Evolutionary conservation across 2,888 invertebrate genomes (phyloP), one percentile per base, ranked within the genome.

Genomic region (Cenopis cana): DNA sequence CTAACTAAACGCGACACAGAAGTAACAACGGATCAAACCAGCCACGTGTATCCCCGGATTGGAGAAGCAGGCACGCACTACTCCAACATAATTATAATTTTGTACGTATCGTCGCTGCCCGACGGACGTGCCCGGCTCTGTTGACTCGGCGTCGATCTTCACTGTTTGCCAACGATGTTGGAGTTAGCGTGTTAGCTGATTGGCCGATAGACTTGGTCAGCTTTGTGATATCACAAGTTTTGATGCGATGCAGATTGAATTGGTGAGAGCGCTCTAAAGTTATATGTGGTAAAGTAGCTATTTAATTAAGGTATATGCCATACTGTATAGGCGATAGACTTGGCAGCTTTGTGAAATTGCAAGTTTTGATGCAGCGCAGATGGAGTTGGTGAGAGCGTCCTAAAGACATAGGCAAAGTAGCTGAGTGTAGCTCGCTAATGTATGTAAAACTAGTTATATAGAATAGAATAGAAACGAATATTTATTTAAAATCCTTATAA

Each of bases 121-220:
- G 24, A 38, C 57, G 65, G 65, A 70, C 70, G 70, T 66, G 57
- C 38, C 64, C 20, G 46, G 50, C 20, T 46, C 20, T 70, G 59
- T 65, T 70, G 70, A 70, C 65, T 66, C 80, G 81, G 80, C 83
- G 85, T 83, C 84, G 82, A 85, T 84, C 84, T 81, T 82, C 74
- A 71, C 73, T 91, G 88, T 90, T 90, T 91, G 88, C 73, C 79
- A 82, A 79, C 85, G 83, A 85, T 90, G 88, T 89, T 89, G 65
- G 69, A 70, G 69, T 70, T 70, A 59, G 65, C 59, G 57, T 56
- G 82, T 88, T 90, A 87, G 89, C 88, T 86, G 88, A 87, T 90
- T 90, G 89, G 90, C 89, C 59, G 56, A 54, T 49, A 55, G 68
- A 38, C 33, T 29, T 52, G 65, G 65, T 66, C 70, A 70, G 52